A percentile compares a stretch with the other conserved stretches of the same genome.
These are phyloP conservation scores for Adela reaumurella DNA, from an alignment of 2,888 invertebrate species.

Conservation along the genomic window DNA sequence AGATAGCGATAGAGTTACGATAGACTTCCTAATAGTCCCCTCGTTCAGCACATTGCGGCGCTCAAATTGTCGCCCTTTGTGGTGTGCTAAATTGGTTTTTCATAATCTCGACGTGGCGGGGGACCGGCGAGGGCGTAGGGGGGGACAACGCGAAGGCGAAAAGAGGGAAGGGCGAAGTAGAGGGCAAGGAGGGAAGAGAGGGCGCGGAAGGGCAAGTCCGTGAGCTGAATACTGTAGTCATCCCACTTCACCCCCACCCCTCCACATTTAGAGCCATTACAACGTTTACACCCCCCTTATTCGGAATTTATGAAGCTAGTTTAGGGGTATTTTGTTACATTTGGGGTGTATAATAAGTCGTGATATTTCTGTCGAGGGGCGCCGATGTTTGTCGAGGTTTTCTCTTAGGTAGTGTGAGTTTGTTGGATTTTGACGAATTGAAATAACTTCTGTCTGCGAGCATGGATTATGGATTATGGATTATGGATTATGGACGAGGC, in stretches of 20 bases:
- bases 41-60: slow-evolving; percentile 5
- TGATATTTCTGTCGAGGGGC: background rate
- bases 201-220: background rate
- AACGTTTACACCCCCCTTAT: background rate
- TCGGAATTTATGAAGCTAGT: background rate
- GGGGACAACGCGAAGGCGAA: no score
- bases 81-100: background rate
- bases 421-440: no score
- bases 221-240: background rate
- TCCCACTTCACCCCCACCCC: background rate
- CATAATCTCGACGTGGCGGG: background rate
- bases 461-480: no score
- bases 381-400: background rate
- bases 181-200: no score
- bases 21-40: slow-evolving; percentile 8
- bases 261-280: background rate
- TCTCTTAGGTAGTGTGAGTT: no score
- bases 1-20: no score
- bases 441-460: no score
- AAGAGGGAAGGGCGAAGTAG: no score
- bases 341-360: background rate
- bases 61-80: background rate
- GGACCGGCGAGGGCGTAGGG: background rate
- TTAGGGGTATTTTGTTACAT: background rate
- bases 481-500: no score